Percentiles rank a stretch among this genome's conserved stretches.
These are phyloP conservation scores for Caenorhabditis briggsae DNA, from an alignment of 1,140 invertebrate species.

Conservation along the genomic window DNA sequence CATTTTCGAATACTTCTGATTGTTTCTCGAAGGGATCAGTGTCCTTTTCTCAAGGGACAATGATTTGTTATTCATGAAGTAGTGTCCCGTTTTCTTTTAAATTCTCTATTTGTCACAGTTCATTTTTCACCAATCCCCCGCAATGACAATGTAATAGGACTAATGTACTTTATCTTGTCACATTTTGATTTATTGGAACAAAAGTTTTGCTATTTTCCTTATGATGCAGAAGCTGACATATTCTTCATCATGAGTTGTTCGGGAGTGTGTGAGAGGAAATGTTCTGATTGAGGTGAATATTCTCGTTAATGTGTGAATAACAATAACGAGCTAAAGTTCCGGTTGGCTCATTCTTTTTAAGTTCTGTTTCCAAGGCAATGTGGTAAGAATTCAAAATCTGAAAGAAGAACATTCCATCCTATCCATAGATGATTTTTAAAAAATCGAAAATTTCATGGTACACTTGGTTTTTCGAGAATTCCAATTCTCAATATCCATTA, in stretches of 20 bases:
- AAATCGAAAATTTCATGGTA: background rate
- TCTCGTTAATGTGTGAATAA: too few relatives aligned
- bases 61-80: constrained; percentile 22
- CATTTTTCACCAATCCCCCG: background rate
- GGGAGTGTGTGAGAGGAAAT: too few relatives aligned
- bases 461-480: background rate
- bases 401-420: too few relatives aligned
- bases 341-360: too few relatives aligned
- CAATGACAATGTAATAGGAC: background rate
- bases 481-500: background rate
- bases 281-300: too few relatives aligned
- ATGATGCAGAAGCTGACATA: too few relatives aligned
- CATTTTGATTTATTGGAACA: background rate
- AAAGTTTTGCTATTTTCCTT: background rate
- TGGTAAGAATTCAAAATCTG: too few relatives aligned
- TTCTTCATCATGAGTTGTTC: too few relatives aligned
- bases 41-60: background rate
- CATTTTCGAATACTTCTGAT: background rate
- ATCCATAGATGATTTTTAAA: too few relatives aligned
- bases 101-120: constrained; percentile 41
- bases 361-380: too few relatives aligned
- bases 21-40: background rate
- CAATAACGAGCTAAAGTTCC: too few relatives aligned
- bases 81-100: background rate
- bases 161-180: constrained; percentile 31